Percentiles rank a stretch among this genome's conserved stretches.
phyloP scores from a whole-genome alignment of 2,888 invertebrate genomes.

The Gymnocheta viridis region DNA sequence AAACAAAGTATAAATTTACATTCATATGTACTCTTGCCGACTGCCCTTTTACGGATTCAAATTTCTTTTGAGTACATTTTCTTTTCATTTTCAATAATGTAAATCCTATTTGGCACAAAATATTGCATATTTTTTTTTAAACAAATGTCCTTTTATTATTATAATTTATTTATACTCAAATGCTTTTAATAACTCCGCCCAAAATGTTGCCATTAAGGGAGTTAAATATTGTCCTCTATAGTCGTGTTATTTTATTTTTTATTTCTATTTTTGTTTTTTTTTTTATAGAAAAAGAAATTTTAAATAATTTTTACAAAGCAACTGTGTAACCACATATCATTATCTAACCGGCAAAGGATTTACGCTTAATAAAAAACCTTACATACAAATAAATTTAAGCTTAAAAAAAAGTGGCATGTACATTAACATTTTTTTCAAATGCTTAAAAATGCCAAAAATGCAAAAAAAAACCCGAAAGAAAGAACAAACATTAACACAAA shows the following conservation, averaged over 20 bases:
- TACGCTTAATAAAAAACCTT: slow-evolving; percentile 71
- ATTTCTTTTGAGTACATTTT: no score
- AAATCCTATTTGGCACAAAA: not conserved
- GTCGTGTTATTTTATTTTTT: not conserved
- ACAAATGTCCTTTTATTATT: slow-evolving; percentile 8
- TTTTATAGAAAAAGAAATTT: not conserved
- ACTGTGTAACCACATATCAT: slow-evolving; percentile 72
- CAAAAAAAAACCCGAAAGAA: slow-evolving; percentile 47
- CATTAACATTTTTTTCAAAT: slow-evolving; percentile 63
- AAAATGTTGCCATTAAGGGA: slow-evolving; percentile 20
- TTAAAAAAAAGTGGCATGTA: slow-evolving; percentile 51
- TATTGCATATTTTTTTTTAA: not conserved
- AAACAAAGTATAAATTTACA: no score
- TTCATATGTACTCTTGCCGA: no score
- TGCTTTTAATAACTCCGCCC: slow-evolving; percentile 66
- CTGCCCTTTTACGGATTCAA: no score
- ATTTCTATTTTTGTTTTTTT: not conserved
- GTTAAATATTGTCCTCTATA: slow-evolving; percentile 4
- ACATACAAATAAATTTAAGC: slow-evolving; percentile 39
- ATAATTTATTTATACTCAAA: slow-evolving; percentile 66
- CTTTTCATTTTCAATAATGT: not conserved
- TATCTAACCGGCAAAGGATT: slow-evolving; percentile 77
- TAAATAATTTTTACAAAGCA: slow-evolving; percentile 69
- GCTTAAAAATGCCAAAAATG: slow-evolving; percentile 11
- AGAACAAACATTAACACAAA: slow-evolving; percentile 45